Evolutionary conservation across 2,888 invertebrate genomes (phyloP), one percentile per base, ranked within the genome.

Genomic region (Caenorhabditis drosophilae): DNA sequence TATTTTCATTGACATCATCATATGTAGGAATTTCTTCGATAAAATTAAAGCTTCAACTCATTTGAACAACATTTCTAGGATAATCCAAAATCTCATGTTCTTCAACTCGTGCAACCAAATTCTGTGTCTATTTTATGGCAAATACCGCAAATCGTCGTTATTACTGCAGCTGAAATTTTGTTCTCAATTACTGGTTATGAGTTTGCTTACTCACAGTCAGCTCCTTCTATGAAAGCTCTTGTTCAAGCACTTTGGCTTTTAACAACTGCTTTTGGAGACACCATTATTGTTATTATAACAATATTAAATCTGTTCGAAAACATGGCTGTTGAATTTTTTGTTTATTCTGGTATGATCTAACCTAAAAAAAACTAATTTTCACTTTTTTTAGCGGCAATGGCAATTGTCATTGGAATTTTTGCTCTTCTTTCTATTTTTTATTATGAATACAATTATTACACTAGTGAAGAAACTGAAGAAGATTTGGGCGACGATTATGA

Each of bases 221-320:
- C 97, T 0, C 84, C 87, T 12, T 90, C 90, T 64, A 95, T 98
- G 96, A 97, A 96, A 85, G 92, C 96, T 0, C 90, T 98, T 0
- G 85, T 98, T 50, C 91, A 91, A 84, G 92, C 96, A 0, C 89
- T 90, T 4, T 97, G 94, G 92, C 87, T 95, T 11, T 86, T 97
- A 45, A 93, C 95, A 0, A 92, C 92, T 0, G 93, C 95, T 0
- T 88, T 95, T 78, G 97, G 97, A 38, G 96, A 96, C 85, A 86
- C 95, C 23, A 89, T 97, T 59, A 94, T 96, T 1, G 90, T 95
- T n/a, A 88, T 95, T 45, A 89, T 97, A 48, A 77, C 79, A 6
- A 69, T 75, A 16, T 58, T 73, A 26, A 71, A 77, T 38, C 67
- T 72, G 11, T 78, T 79, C 60, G 52, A 56, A 4, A 73, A 76